A percentile compares a stretch with the other conserved stretches of the same genome.
Evolutionary conservation across 2,797 vertebrate species (phyloP).

Genomic region (Pseudochirops corinnae): DNA sequence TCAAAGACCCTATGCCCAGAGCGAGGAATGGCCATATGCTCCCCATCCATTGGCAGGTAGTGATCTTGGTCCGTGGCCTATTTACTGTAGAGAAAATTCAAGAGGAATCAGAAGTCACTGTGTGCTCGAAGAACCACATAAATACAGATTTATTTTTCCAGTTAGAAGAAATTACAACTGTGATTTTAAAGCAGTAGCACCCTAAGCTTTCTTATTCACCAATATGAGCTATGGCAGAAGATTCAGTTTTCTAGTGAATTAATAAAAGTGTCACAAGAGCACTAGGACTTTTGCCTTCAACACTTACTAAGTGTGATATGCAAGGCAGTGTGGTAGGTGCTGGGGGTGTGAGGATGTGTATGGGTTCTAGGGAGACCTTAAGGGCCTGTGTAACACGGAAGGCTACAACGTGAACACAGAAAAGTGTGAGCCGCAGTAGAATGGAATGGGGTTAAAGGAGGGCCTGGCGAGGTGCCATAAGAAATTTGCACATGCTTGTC

Average conservation of each 20-base stretch:
- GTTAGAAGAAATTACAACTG: background rate
- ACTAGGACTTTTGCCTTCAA: background rate
- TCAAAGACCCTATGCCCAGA: background rate
- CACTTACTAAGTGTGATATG: background rate
- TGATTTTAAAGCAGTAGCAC: background rate
- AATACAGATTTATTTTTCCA: background rate
- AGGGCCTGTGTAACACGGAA: background rate
- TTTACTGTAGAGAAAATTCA: background rate
- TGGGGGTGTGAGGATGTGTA: background rate
- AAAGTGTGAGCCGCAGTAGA: background rate
- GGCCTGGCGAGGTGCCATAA: background rate
- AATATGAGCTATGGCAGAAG: background rate
- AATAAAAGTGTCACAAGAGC: background rate
- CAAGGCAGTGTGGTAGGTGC: background rate
- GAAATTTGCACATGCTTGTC: background rate
- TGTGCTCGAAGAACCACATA: background rate
- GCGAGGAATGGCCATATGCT: background rate
- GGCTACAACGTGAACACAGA: background rate
- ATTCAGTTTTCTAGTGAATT: background rate
- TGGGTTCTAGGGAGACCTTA: background rate
- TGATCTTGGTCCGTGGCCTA: background rate
- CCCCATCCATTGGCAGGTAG: background rate
- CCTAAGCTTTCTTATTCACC: background rate
- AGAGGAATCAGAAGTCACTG: background rate
- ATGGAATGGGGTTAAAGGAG: background rate